Evolutionary conservation across 2,113 vertebrate genomes (phyloP), one percentile per base, ranked within the genome.

Genomic region (Cichladusa arquata): DNA sequence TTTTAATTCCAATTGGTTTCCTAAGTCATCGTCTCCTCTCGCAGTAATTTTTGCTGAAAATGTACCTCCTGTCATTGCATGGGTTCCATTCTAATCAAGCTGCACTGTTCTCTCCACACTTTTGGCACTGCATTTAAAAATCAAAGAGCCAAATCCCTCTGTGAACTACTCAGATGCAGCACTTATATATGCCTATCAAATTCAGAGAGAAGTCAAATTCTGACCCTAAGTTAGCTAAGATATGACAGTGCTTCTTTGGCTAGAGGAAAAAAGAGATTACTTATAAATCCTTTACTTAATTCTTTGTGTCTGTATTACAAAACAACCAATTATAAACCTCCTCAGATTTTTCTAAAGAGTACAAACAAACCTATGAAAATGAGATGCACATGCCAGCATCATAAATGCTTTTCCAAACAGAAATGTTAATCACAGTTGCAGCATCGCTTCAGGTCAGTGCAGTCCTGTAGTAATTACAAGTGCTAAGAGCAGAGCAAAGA

Each of bases 1-100:
- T 66, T 86, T 83, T 88, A 96, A 96, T 88, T 94, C 92, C 60
- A 74, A 62, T 51, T 54, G 64, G 48, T 87, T 93, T 87, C 48
- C 79, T 67, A 93, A 85, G 70, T 64, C 15, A 1, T 74, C 0
- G 0, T 61, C 50, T 81, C 45, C 31, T 73, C 62, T 92, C 3
- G 0, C 6, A 92, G 61, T 36, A 83, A 44, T 78, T 92, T 93
- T 92, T 90, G 25, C 58, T 90, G 74, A 82, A 92, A 88, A 86
- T 51, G 44, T 51, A 54, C n/a, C 62, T 95, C 57, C 81, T 11
- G 2, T 61, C 3, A 3, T 81, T 77, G 65, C 69, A 84, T 8
- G 28, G 69, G 58, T 57, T 95, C 48, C 65, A 81, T 83, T 81
- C 57, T 88, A 86, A 83, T 51, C 48, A 88, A 51, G 61, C 72